Evolutionary conservation across 2,113 vertebrate species (phyloP), one percentile per base, ranked within the genome.

Genomic region (Urocolius indicus): DNA sequence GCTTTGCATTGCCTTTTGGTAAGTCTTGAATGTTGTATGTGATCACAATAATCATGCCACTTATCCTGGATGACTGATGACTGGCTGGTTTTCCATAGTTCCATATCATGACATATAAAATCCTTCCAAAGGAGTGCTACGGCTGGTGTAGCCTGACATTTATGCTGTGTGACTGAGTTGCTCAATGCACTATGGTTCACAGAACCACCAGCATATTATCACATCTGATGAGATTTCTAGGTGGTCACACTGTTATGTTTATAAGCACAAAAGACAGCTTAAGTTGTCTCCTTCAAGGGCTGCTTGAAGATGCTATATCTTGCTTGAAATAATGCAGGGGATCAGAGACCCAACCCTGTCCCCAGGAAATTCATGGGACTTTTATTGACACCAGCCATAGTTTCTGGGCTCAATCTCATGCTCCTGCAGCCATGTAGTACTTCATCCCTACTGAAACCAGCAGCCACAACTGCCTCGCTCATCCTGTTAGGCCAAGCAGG

Each of bases 401-500:
- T 34, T 78, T 82, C 66, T 52, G 34, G 29, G 59, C 32, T 81
- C 15, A 5, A 3, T 74, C 41, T 54, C 43, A 38, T 14, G 0
- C 21, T 78, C 29, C 10, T 30, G 43, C 38, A 73, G 17, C 24
- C 24, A 55, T 5, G 4, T 16, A 51, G 4, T 22, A 1, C 27
- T 62, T 30, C n/a, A 30, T 17, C 22, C 52, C 30, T 71, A 19
- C 34, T 3, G 1, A 59, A 73, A 58, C 38, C 16, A 51, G 36
- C 29, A 46, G 43, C 48, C 16, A 23, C 30, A 26, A 16, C 18
- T 63, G 68, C 48, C 55, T 76, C 49, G 59, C 29, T 88, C 29
- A 16, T 22, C 18, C 34, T 18, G 52, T 7, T 38, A 26, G 0
- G 2, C 65, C 0, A 2, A 52, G n/a, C 5, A 69, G 46, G 45